Base-by-base conservation (phyloP, 2,888 invertebrate genomes). In the Plutella xylostella region DNA sequence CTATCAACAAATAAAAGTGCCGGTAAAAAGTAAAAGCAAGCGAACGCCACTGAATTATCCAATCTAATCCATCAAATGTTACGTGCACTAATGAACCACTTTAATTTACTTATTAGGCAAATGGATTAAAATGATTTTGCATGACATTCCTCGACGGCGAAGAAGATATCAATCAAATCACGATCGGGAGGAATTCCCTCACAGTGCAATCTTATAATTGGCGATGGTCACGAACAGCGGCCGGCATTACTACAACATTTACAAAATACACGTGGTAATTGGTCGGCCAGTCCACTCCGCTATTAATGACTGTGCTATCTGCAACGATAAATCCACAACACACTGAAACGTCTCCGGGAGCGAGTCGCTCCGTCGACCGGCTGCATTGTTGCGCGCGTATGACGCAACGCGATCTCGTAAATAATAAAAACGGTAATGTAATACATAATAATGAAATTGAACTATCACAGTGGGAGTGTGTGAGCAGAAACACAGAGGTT, bases 211-310 rank as follows among this genome's bases (percentile, higher is more conserved):
- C 46, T 48, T 46, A 50, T 63, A 61, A 64, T 60, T 57, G 55
- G 42, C 31, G 41, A 40, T 20, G 47, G 51, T 54, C 61, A 62
- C 61, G 58, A 56, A 48, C 48, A 51, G 55, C 54, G 56, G 51
- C 53, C 45, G 48, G 51, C 56, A 55, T 57, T 55, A 54, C 49
- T 47, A 51, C 46, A 49, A 49, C 53, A 52, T 54, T 53, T 51
- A 52, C 51, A 50, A 52, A 55, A 51, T 48, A 51, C 45, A 17
- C 41, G 48, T 38, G 43, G 48, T 56, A 55, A 56, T 59, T 56
- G 56, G 45, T 51, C 21, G 50, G n/a, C 49, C 47, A 51, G 51
- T 51, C 50, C 46, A 47, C 45, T 47, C 38, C 42, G 45, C 30
- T 46, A 43, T 49, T 48, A 52, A 52, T 18, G 19, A 35, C 12